Conservation (phyloP, 2,113 vertebrate genomes). For the Centropus bengalensis region DNA sequence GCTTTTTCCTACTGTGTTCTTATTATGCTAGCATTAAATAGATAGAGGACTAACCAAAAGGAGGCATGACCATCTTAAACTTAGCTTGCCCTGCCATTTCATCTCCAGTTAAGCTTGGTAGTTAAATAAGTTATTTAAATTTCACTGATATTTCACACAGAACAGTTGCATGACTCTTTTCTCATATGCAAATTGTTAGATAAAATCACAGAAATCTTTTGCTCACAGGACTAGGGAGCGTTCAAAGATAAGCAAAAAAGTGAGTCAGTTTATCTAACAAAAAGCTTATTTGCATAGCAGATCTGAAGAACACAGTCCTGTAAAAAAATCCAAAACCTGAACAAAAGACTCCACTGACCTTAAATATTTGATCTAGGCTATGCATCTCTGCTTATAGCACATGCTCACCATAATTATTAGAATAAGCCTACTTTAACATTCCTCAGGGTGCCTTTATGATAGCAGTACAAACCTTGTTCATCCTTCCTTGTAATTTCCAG, state of each 20-base stretch:
- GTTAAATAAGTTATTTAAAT: background rate
- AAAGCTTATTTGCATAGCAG: background rate
- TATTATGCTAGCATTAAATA: background rate
- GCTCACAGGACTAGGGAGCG: background rate
- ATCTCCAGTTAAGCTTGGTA: background rate
- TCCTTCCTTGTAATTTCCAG: conserved; percentile 31
- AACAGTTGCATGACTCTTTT: background rate
- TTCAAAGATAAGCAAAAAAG: background rate
- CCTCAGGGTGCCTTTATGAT: background rate
- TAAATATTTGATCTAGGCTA: background rate
- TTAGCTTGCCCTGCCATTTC: background rate
- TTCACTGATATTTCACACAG: background rate
- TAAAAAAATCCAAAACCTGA: background rate
- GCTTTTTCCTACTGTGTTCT: background rate
- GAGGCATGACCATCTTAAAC: background rate
- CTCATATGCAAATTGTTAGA: background rate
- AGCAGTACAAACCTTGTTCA: conserved; percentile 10
- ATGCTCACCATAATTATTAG: background rate
- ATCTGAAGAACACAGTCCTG: background rate
- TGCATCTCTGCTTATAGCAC: background rate
- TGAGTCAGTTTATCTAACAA: background rate
- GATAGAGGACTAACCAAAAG: background rate
- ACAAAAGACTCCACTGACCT: background rate
- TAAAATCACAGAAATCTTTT: background rate
- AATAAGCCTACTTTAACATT: conserved; percentile 2